A percentile compares a stretch with the other conserved stretches of the same genome.
Conservation (phyloP, 2,888 invertebrate genomes). For the Epistrophella euchroma region DNA sequence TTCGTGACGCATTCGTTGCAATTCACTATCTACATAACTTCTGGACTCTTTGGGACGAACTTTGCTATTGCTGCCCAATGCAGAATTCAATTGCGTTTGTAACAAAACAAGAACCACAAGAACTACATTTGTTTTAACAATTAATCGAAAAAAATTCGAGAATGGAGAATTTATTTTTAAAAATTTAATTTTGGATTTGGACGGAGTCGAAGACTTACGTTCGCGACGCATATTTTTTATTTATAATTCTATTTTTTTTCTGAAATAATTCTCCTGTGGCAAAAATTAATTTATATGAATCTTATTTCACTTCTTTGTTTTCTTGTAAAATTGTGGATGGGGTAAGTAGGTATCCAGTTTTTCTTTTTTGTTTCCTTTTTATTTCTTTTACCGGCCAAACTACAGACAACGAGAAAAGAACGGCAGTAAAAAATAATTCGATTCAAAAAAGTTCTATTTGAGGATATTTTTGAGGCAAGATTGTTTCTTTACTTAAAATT, state of each 20-base stretch:
- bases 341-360: conserved; percentile 56
- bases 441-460: not conserved
- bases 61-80: conserved; percentile 31
- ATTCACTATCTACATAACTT: conserved; percentile 59
- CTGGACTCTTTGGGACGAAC: conserved; percentile 45
- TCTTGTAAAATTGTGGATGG: conserved; percentile 36
- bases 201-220: conserved; percentile 46
- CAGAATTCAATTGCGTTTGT: conserved; percentile 46
- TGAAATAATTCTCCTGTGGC: conserved; percentile 19
- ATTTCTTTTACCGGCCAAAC: conserved; percentile 52
- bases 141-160: conserved; percentile 30
- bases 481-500: conserved; percentile 8
- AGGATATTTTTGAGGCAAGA: conserved; percentile 1
- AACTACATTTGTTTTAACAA: conserved; percentile 41
- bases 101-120: conserved; percentile 53
- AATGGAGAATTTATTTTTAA: conserved; percentile 42
- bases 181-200: conserved; percentile 61
- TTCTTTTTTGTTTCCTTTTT: conserved; percentile 33
- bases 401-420: conserved; percentile 50
- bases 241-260: conserved; percentile 21
- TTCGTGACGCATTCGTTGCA: conserved; percentile 45
- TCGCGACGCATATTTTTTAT: conserved; percentile 54
- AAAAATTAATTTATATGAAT: conserved; percentile 10
- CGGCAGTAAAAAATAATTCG: conserved; percentile 11
- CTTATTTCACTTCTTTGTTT: conserved; percentile 57